phyloP scores from a whole-genome alignment of 2,797 vertebrate species.

The Morelia viridis region DNA sequence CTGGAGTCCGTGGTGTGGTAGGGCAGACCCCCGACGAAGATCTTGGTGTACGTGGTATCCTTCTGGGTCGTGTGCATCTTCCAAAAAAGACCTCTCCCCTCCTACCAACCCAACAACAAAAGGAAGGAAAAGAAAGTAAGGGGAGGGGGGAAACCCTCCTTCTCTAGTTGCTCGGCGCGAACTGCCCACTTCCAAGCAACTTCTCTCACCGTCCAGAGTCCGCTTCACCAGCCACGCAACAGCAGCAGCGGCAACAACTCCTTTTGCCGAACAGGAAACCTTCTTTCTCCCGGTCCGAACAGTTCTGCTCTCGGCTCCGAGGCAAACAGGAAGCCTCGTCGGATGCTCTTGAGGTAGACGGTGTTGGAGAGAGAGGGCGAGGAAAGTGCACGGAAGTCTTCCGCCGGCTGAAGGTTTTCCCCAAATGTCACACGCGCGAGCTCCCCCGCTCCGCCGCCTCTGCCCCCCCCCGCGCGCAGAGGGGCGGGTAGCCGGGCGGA shows the following conservation, averaged over 20 bases:
- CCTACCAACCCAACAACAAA: neutral
- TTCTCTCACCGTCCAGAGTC: neutral
- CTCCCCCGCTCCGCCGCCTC: conserved; percentile 25
- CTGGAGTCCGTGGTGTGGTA: conserved; percentile 97
- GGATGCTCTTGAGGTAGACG: conserved; percentile 51
- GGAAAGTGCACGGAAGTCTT: conserved; percentile 38
- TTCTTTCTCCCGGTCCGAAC: conserved; percentile 32
- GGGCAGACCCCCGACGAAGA: conserved; percentile 95
- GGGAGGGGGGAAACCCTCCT: neutral
- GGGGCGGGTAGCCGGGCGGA: conserved; percentile 7
- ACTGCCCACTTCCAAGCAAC: neutral
- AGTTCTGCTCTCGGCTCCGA: neutral
- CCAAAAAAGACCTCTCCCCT: conserved; percentile 37
- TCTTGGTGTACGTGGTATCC: conserved; percentile 97
- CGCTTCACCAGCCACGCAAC: neutral
- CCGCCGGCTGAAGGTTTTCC: conserved; percentile 5
- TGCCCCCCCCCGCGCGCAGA: neutral
- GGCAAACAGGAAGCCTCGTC: conserved; percentile 39
- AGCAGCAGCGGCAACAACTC: neutral
- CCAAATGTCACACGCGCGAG: conserved; percentile 68
- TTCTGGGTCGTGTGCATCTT: conserved; percentile 97
- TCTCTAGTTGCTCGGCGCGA: neutral
- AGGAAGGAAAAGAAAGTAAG: neutral
- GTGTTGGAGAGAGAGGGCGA: conserved; percentile 15
- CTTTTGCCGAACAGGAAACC: neutral